Percentiles rank a stretch among this genome's conserved stretches.
These are phyloP conservation scores for Bruchidius siliquastri DNA, from an alignment of 2,888 invertebrate species.

Conservation along the genomic window DNA sequence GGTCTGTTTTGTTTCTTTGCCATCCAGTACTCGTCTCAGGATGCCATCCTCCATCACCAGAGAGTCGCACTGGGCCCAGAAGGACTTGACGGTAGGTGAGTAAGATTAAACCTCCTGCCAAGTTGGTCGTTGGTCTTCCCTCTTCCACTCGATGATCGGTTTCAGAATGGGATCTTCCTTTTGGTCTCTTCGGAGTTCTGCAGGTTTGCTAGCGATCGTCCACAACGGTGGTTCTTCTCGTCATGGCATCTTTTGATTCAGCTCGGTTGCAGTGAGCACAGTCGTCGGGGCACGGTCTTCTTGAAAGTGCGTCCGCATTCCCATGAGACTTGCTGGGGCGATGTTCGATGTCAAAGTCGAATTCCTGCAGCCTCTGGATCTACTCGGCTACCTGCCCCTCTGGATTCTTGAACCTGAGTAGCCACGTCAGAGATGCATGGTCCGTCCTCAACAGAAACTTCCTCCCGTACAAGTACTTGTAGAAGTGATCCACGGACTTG, in stretches of 20 bases:
- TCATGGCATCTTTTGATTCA: not conserved
- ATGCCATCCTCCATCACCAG: constrained; percentile 3
- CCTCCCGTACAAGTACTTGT: constrained; percentile 31
- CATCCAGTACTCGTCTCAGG: constrained; percentile 1
- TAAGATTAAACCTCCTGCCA: constrained; percentile 3
- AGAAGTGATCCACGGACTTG: constrained; percentile 27
- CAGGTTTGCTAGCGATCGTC: not conserved
- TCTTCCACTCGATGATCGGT: not conserved
- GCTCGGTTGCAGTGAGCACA: constrained; percentile 11
- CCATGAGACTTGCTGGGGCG: constrained; percentile 1
- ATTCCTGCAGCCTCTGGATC: constrained; percentile 28
- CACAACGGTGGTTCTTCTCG: not conserved
- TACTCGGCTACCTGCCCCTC: constrained; percentile 37
- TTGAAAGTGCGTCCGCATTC: constrained; percentile 17
- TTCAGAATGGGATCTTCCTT: not conserved
- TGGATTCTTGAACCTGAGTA: constrained; percentile 32
- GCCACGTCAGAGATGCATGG: constrained; percentile 34
- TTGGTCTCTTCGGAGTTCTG: not conserved
- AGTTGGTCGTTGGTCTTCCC: not conserved
- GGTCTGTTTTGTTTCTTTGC: too few species aligned
- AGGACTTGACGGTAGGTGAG: not conserved
- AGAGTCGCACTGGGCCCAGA: constrained; percentile 7
- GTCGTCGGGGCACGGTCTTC: constrained; percentile 13
- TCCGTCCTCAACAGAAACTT: constrained; percentile 28
- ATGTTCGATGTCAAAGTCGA: constrained; percentile 26